Percentiles rank a stretch among this genome's conserved stretches.
Conservation (phyloP, 2,113 vertebrate species). For the Uria lomvia region DNA sequence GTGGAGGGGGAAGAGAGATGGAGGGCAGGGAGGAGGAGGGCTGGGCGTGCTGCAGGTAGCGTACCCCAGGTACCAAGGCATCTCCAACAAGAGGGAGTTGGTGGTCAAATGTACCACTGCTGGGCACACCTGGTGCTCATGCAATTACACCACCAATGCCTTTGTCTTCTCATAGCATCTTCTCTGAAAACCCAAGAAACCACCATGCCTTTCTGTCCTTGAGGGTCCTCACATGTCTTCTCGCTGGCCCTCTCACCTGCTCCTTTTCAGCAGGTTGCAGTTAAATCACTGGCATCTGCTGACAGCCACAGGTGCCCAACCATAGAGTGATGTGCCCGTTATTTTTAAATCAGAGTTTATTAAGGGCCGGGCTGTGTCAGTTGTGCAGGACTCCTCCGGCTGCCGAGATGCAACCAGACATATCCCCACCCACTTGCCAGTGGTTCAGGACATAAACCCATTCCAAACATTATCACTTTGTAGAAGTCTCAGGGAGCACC, state of each 20-base stretch:
- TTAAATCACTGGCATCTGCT: neutral
- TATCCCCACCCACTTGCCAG: neutral
- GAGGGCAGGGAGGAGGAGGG: neutral
- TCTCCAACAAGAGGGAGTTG: neutral
- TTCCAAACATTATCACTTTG: neutral
- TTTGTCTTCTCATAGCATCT: neutral
- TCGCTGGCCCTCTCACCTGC: neutral
- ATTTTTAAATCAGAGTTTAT: neutral
- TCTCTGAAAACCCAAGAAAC: neutral
- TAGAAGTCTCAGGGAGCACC: neutral
- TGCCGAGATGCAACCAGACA: neutral
- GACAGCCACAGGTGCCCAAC: neutral
- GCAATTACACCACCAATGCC: neutral
- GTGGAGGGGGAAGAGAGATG: neutral
- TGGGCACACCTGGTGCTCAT: neutral
- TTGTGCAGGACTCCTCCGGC: neutral
- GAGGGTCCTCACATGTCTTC: neutral
- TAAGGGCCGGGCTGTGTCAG: neutral
- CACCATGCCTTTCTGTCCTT: neutral
- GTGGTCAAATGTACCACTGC: neutral
- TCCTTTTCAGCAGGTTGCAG: neutral
- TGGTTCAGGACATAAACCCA: neutral
- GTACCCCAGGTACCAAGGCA: neutral
- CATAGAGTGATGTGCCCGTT: rapidly evolving
- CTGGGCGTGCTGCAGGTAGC: neutral